phyloP scores from a whole-genome alignment of 2,797 vertebrate genomes.

The Vireo griseus region DNA sequence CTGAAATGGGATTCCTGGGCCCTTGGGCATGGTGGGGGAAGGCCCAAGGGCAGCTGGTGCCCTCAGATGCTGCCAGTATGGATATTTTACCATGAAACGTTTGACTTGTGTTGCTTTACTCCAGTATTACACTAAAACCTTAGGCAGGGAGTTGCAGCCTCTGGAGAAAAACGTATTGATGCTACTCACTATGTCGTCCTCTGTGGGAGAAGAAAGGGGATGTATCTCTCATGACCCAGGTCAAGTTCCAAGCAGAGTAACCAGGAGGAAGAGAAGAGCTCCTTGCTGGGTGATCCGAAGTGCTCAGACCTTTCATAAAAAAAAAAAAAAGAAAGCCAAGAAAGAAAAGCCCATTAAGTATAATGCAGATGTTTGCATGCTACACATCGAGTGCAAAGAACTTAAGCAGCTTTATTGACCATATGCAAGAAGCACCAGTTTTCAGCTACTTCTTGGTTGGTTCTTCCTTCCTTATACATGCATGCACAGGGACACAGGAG shows the following conservation, averaged over 20 bases:
- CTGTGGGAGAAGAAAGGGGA: constrained; percentile 72
- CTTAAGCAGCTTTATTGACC: not conserved
- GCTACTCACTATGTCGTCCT: constrained; percentile 74
- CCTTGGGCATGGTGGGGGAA: not conserved
- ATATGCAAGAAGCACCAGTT: not conserved
- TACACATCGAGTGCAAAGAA: not conserved
- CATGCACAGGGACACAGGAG: not conserved
- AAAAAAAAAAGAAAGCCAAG: constrained; percentile 15
- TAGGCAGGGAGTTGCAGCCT: not conserved
- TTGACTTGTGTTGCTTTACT: not conserved
- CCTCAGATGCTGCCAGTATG: not conserved
- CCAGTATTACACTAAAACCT: not conserved
- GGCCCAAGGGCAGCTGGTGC: not conserved
- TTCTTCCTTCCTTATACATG: not conserved
- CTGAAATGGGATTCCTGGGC: not conserved
- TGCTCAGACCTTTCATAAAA: constrained; percentile 54
- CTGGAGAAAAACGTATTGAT: not conserved
- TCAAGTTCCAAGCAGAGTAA: constrained; percentile 74
- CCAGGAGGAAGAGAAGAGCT: constrained; percentile 25
- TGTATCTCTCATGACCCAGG: constrained; percentile 80
- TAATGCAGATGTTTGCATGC: not conserved
- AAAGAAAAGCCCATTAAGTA: not conserved
- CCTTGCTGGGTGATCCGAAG: constrained; percentile 39
- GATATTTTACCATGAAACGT: not conserved
- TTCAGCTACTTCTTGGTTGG: not conserved